Percentiles rank a stretch among this genome's conserved stretches.
Evolutionary conservation across 1,140 invertebrate species (phyloP).

Genomic region (Cherax destructor): DNA sequence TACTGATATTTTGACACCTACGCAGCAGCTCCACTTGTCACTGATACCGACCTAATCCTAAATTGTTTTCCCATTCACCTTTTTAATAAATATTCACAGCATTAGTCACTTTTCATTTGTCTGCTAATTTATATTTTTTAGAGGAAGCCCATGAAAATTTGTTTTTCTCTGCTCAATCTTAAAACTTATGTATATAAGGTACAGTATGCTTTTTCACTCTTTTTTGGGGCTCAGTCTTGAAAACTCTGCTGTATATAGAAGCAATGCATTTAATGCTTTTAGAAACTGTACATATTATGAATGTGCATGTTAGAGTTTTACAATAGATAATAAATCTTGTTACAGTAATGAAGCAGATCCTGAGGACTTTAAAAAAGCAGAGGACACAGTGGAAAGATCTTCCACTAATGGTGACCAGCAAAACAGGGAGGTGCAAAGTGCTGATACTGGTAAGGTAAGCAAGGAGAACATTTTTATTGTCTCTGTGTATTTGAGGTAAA

Average conservation of each 20-base stretch:
- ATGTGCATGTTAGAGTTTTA: neutral
- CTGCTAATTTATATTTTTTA: no score
- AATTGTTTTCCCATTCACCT: no score
- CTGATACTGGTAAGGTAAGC: slow-evolving; percentile 5
- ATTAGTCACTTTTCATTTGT: no score
- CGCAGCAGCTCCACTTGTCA: no score
- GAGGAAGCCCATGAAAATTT: no score
- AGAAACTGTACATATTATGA: neutral
- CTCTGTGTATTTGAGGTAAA: neutral
- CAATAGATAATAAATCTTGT: neutral
- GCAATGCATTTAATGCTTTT: neutral
- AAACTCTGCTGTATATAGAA: no score
- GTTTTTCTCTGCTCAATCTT: neutral
- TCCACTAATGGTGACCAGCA: neutral
- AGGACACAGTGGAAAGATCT: neutral
- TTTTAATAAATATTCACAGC: no score
- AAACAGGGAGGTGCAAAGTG: neutral
- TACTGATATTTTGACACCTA: no score
- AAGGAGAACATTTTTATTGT: neutral
- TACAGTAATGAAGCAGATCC: neutral
- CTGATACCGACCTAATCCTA: no score
- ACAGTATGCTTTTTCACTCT: neutral
- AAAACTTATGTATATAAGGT: neutral
- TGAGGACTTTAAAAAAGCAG: neutral
- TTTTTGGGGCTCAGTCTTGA: no score